phyloP scores from a whole-genome alignment of 2,797 vertebrate species.

The Nasua narica region DNA sequence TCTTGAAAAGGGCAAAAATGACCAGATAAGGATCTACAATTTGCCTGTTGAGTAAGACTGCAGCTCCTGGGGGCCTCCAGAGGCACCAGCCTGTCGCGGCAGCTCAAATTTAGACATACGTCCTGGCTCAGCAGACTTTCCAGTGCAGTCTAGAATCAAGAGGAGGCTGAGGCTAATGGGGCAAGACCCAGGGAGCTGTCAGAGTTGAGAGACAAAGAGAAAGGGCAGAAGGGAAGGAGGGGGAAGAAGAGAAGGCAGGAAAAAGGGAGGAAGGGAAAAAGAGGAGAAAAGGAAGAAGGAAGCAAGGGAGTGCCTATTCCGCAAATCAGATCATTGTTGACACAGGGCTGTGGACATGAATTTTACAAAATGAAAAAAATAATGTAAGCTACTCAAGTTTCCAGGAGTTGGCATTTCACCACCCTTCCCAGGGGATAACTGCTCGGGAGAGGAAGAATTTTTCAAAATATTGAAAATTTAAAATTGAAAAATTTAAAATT shows the following conservation, averaged over 20 bases:
- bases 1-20: not conserved
- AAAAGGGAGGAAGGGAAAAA: not conserved
- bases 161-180: not conserved
- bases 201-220: not conserved
- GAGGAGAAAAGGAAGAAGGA: not conserved
- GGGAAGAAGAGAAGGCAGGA: not conserved
- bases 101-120: not conserved
- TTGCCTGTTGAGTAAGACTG: not conserved
- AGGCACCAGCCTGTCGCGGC: not conserved
- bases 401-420: not conserved
- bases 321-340: not conserved
- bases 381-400: not conserved
- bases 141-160: not conserved
- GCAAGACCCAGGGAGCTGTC: not conserved
- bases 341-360: not conserved
- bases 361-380: not conserved
- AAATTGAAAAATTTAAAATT: too few species aligned
- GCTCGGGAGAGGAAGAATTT: not conserved
- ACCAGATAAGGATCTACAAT: not conserved
- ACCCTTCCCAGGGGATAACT: not conserved
- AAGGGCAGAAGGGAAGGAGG: not conserved
- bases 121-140: not conserved
- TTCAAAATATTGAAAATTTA: not conserved
- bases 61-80: not conserved
- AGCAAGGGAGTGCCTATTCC: not conserved